Evolutionary conservation across 2,113 vertebrate species (phyloP).

Genomic region (Eleginops maclovinus): DNA sequence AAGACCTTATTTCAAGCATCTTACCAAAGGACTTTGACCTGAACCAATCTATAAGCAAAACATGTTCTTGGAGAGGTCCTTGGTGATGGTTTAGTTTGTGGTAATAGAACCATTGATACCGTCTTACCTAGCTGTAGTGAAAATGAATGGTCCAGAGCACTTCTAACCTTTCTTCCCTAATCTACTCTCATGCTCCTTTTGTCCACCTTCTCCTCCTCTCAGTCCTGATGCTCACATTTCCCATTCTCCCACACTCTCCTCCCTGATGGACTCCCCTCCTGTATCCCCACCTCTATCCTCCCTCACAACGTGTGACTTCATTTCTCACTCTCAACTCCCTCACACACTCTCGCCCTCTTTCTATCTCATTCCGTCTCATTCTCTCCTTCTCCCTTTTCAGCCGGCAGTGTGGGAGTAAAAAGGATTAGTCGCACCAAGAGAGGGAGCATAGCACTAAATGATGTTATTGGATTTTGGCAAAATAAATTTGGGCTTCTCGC

Average conservation of each 20-base stretch:
- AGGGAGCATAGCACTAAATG: conserved; percentile 71
- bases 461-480: conserved; percentile 72
- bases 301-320: conserved; percentile 58
- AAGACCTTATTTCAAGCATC: too few species aligned
- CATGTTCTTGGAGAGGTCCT: conserved; percentile 1
- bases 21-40: too few species aligned
- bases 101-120: conserved; percentile 18
- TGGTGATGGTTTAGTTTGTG: conserved; percentile 14
- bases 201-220: conserved; percentile 22
- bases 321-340: conserved; percentile 54
- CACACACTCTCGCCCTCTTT: conserved; percentile 34
- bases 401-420: conserved; percentile 73
- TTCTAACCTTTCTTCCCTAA: conserved; percentile 17
- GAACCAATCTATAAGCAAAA: not conserved
- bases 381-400: conserved; percentile 46
- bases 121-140: conserved; percentile 17
- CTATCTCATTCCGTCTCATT: conserved; percentile 41
- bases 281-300: conserved; percentile 40
- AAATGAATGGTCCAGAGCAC: conserved; percentile 13
- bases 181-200: conserved; percentile 24
- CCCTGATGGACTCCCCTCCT: conserved; percentile 13
- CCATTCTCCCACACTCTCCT: conserved; percentile 29
- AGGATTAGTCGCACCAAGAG: conserved; percentile 73
- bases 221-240: conserved; percentile 30
- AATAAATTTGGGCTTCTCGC: conserved; percentile 69